phyloP scores from a whole-genome alignment of 1,140 invertebrate genomes.

The Oedothorax gibbosus region DNA sequence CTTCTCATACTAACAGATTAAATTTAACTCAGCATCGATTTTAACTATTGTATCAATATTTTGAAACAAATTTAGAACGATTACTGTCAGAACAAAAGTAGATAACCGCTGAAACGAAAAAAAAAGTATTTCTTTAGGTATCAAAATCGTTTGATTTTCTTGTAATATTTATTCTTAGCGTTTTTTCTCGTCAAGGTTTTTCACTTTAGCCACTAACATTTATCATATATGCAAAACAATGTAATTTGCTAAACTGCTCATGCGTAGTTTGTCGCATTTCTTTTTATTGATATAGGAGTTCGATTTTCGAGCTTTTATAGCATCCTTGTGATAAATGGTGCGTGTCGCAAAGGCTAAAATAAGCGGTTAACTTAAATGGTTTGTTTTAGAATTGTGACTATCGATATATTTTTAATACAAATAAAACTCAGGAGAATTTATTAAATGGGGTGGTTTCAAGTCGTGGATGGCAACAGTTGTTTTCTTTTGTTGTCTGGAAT shows the following conservation, averaged over 20 bases:
- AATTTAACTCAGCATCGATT: too few relatives aligned
- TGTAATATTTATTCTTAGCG: background rate
- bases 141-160: too few relatives aligned
- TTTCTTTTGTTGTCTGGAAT: too few relatives aligned
- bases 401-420: background rate
- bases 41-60: too few relatives aligned
- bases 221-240: background rate
- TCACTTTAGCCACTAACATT: background rate
- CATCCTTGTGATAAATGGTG: conserved; percentile 12
- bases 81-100: too few relatives aligned
- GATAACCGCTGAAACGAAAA: too few relatives aligned
- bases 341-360: conserved; percentile 10
- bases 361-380: background rate
- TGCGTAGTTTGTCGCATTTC: background rate
- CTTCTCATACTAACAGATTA: too few relatives aligned
- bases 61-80: too few relatives aligned
- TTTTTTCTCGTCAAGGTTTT: background rate
- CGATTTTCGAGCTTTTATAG: background rate
- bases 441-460: background rate
- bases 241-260: conserved; percentile 14
- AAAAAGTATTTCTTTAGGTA: too few relatives aligned
- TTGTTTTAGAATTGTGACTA: background rate
- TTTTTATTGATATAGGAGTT: background rate
- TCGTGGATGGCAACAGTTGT: background rate
- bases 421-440: background rate